phyloP scores from a whole-genome alignment of 2,797 vertebrate species.

The Dromococcyx pavoninus region DNA sequence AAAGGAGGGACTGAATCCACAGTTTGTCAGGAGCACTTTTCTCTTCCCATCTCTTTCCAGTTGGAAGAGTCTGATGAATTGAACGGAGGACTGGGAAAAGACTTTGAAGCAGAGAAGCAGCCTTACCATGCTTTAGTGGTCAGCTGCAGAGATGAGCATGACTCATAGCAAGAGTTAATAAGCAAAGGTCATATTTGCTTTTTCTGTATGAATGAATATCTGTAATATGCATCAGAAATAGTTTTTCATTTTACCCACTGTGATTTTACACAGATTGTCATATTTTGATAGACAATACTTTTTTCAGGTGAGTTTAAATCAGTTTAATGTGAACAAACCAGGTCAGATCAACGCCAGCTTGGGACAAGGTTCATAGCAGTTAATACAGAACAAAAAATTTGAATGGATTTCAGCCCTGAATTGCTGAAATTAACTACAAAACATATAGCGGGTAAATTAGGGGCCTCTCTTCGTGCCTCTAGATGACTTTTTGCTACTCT shows the following conservation, averaged over 20 bases:
- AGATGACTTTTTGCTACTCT: not conserved
- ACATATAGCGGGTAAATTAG: not conserved
- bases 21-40: not conserved
- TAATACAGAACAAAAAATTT: no score
- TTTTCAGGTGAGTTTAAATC: not conserved
- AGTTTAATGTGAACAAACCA: not conserved
- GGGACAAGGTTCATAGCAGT: not conserved
- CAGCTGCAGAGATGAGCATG: not conserved
- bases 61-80: not conserved
- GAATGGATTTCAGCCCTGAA: not conserved
- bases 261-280: not conserved
- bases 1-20: not conserved
- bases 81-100: not conserved
- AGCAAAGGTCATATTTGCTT: not conserved
- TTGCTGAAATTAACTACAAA: not conserved
- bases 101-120: not conserved
- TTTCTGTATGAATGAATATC: accelerated
- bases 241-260: not conserved
- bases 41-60: not conserved
- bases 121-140: not conserved
- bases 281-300: not conserved
- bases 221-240: not conserved
- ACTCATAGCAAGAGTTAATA: not conserved
- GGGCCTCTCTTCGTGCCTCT: not conserved
- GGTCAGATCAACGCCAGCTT: not conserved